These are phyloP conservation scores for Cuculus canorus DNA, from an alignment of 2,797 vertebrate genomes.

Conservation along the genomic window DNA sequence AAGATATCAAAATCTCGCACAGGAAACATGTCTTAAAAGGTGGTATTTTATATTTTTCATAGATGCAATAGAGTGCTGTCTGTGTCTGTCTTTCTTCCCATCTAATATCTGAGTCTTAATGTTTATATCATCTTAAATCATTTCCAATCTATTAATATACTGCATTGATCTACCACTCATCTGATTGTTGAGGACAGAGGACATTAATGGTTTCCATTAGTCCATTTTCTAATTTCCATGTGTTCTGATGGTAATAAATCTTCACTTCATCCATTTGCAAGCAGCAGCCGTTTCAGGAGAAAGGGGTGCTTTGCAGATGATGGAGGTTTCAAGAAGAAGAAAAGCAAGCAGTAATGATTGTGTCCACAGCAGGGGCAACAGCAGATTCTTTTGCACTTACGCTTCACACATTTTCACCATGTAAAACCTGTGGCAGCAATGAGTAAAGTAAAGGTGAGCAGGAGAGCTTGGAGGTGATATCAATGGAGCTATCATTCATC, in stretches of 20 bases:
- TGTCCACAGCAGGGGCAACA: not conserved
- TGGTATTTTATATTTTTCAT: not conserved
- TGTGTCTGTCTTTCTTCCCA: constrained; percentile 1
- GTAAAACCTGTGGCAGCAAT: not conserved
- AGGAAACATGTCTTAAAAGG: constrained; percentile 11
- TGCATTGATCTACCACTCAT: constrained; percentile 75
- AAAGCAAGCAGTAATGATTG: not conserved
- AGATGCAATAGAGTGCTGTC: not conserved
- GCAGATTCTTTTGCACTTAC: not conserved
- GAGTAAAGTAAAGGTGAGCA: constrained; percentile 9
- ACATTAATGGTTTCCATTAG: constrained; percentile 79
- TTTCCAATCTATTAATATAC: constrained; percentile 68
- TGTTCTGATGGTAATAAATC: constrained; percentile 73
- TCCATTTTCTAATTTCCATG: constrained; percentile 74
- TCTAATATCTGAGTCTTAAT: constrained; percentile 21
- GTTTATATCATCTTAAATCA: constrained; percentile 64
- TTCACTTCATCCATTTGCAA: constrained; percentile 45
- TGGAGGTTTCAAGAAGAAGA: constrained; percentile 9
- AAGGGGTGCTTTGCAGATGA: constrained; percentile 24
- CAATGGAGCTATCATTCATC: constrained; percentile 7
- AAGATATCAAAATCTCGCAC: constrained; percentile 17
- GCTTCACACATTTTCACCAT: not conserved
- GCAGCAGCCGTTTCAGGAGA: constrained; percentile 28
- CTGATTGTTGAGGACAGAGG: constrained; percentile 63
- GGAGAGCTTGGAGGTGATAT: constrained; percentile 32